A percentile compares a stretch with the other conserved stretches of the same genome.
Evolutionary conservation across 2,113 vertebrate species (phyloP).

Genomic region (Calyptommatus sinebrachiatus): DNA sequence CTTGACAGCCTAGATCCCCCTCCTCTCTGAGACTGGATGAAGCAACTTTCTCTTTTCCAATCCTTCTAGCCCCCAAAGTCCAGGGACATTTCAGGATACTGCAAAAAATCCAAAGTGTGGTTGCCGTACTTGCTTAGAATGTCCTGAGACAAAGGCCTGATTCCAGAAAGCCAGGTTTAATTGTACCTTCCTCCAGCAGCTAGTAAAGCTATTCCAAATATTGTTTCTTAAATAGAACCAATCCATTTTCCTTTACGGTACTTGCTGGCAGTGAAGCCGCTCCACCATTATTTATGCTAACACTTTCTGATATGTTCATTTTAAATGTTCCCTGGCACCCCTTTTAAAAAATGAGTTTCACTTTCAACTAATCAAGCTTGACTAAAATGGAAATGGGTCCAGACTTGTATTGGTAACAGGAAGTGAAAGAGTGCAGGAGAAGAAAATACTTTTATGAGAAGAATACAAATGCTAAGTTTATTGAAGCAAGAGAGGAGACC

Average conservation of each 20-base stretch:
- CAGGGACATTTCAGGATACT: too few relatives aligned
- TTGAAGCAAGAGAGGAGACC: slow-evolving; percentile 50
- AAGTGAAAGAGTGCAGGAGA: slow-evolving; percentile 43
- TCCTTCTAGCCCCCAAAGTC: too few relatives aligned
- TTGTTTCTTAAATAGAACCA: not conserved
- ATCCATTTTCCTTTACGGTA: not conserved
- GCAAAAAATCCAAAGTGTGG: too few relatives aligned
- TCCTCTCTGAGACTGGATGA: too few relatives aligned
- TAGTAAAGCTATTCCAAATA: not conserved
- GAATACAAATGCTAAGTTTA: slow-evolving; percentile 57
- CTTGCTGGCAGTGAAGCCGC: not conserved
- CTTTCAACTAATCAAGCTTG: slow-evolving; percentile 38
- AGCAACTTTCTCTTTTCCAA: too few relatives aligned
- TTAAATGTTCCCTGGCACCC: slow-evolving; percentile 9
- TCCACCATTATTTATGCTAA: not conserved
- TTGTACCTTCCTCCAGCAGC: not conserved
- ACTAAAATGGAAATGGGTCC: slow-evolving; percentile 60
- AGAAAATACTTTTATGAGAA: slow-evolving; percentile 44
- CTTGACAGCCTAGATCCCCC: too few relatives aligned
- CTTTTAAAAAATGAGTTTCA: slow-evolving; percentile 14
- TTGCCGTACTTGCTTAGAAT: too few relatives aligned
- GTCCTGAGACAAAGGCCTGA: too few relatives aligned
- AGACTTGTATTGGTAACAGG: slow-evolving; percentile 56
- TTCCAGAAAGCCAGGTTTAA: not conserved
- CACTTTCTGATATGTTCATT: slow-evolving; percentile 18